Percentiles rank a stretch among this genome's conserved stretches.
Conservation (phyloP, 2,113 vertebrate species). For the Pteropus alecto region DNA sequence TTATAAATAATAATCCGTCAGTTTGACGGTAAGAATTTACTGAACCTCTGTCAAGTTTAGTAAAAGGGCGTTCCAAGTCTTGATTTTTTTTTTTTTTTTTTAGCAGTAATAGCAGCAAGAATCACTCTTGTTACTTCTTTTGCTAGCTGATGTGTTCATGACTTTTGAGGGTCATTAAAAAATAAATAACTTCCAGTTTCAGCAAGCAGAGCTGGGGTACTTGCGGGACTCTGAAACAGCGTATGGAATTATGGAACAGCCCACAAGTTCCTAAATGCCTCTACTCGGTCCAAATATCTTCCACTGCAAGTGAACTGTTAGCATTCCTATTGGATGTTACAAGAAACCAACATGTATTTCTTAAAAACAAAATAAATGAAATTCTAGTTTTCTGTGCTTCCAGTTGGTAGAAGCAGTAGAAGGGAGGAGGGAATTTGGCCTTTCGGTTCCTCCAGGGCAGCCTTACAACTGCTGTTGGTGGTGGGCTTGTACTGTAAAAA, state of each 20-base stretch:
- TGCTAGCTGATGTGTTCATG: conserved; percentile 93
- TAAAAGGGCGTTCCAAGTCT: conserved; percentile 91
- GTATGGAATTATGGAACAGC: conserved; percentile 85
- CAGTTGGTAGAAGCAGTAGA: conserved; percentile 88
- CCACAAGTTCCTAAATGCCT: conserved; percentile 86
- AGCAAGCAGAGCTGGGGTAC: conserved; percentile 91
- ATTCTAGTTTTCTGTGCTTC: conserved; percentile 90
- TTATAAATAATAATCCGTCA: conserved; percentile 98
- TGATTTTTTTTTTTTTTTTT: conserved; percentile 86
- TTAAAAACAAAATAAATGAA: conserved; percentile 87
- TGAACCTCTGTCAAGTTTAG: conserved; percentile 93
- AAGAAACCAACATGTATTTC: conserved; percentile 83
- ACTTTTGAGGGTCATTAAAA: conserved; percentile 96
- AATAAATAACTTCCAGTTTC: conserved; percentile 97
- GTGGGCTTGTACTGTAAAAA: conserved; percentile 94
- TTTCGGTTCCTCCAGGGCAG: conserved; percentile 90
- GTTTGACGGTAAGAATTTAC: conserved; percentile 91
- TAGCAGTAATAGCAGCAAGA: conserved; percentile 95
- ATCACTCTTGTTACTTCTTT: conserved; percentile 98
- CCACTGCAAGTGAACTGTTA: conserved; percentile 95
- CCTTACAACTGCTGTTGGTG: conserved; percentile 99
- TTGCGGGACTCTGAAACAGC: conserved; percentile 85
- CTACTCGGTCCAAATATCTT: conserved; percentile 87
- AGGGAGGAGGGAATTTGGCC: conserved; percentile 87
- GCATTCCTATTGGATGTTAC: conserved; percentile 95